Evolutionary conservation across 2,113 vertebrate genomes (phyloP), one percentile per base, ranked within the genome.

Genomic region (Muntiacus muntjak): DNA sequence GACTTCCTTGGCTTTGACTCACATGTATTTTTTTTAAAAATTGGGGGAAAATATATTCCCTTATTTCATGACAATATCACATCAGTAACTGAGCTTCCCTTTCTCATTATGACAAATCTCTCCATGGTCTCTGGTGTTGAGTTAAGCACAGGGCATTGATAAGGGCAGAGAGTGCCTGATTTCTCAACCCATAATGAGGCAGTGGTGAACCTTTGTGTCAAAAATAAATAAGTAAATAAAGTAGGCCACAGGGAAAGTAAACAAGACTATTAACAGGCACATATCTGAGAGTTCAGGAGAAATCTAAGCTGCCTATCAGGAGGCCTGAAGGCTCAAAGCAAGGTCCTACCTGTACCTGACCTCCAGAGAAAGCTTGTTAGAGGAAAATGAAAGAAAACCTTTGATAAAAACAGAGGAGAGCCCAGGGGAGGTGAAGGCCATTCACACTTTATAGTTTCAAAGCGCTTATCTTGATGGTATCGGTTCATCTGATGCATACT

Each of bases 371-470:
- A 97, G 45, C 40, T 26, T 52, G 15, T 50, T 43, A 78, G 52
- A 87, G 33, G 87, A 74, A 97, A 97, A 91, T 1, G 16, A 96
- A 94, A 79, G 13, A 82, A 78, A 82, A 83, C 40, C n/a, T 82
- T 81, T 40, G 40, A 17, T 81, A 57, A 90, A 89, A 98, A 67
- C 40, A 86, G 60, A 84, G 45, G 55, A 43, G 17, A 58, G 57
- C 57, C 45, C 26, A 40, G 33, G 30, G 33, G 47, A 89, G 60
- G 23, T 0, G 1, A 81, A 57, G 1, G 9, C n/a, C 74, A 28
- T 10, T 62, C 21, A 9, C 3, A 4, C 19, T 19, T 36, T 0
- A 43, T 1, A 13, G 58, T 14, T 62, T 91, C 36, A 30, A 14
- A 71, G 71, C 21, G 43, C 30, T 50, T 9, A 7, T 58, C 13